Base-by-base conservation (phyloP, 2,113 vertebrate species). In the Eonycteris spelaea region DNA sequence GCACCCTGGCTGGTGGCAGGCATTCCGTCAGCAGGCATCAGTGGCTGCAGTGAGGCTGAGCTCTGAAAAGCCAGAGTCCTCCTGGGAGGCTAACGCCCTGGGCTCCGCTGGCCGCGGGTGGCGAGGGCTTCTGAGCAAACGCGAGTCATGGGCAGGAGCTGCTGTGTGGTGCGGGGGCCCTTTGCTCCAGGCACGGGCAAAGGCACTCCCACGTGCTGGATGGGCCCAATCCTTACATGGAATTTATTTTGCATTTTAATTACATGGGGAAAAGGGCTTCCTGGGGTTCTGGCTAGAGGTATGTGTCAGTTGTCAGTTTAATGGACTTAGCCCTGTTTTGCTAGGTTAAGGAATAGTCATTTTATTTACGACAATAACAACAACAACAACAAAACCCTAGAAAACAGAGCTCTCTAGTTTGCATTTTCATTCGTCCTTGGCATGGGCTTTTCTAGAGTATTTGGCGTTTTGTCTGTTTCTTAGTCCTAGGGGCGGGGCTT, bases 171-270 rank as follows among this genome's bases (percentile, higher is more conserved):
- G 48, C 57, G 21, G 26, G 24, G 18, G 65, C 30, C 43, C 26
- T 73, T 59, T 73, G 86, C 74, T 79, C 77, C 12, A 0, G 11
- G 77, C 91, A 94, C 24, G 91, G 93, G 82, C 86, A 91, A 40
- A 65, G 63, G 48, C 45, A 24, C 51, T 61, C 26, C 59, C 71
- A 59, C 88, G 16, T 28, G 75, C 70, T 71, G 45, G 33, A 77
- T 2, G 15, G 63, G 67, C 75, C 59, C 67, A 43, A 53, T 78
- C 95, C 90, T 68, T 63, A 63, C 35, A 9, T 45, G 86, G 82
- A 51, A 94, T 86, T 94, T 89, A 95, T 88, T 93, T 73, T 83
- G 86, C 48, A 77, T 91, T 91, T 89, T 91, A 90, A 53, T 89
- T 73, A 90, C 91, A 74, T 85, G 67, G 43, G 67, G 48, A 45